Conservation (phyloP, 2,888 invertebrate genomes). For the Uloborus plumipes region DNA sequence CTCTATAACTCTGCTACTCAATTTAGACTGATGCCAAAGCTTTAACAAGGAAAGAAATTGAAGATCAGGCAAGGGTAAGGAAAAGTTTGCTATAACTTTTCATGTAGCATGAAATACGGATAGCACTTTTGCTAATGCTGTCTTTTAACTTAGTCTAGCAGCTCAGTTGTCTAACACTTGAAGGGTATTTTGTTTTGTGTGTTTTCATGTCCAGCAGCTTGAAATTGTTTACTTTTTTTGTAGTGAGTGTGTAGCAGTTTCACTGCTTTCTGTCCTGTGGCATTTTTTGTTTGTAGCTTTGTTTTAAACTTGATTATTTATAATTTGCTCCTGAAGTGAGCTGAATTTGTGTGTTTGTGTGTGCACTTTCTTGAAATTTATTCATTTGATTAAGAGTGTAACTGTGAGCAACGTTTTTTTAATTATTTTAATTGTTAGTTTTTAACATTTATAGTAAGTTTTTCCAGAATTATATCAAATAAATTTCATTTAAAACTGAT, state of each 20-base stretch:
- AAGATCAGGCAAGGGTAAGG: slow-evolving; percentile 72
- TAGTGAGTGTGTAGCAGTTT: neutral
- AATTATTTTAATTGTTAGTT: no score
- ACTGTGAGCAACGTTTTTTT: no score
- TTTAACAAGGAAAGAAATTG: slow-evolving; percentile 71
- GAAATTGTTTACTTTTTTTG: neutral
- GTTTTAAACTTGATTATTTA: no score
- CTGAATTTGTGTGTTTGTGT: neutral
- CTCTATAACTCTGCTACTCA: slow-evolving; percentile 28
- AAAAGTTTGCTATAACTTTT: neutral
- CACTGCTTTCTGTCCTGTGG: no score
- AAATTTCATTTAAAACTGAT: no score
- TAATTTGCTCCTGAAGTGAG: no score
- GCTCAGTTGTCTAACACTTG: neutral
- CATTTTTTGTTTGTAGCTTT: no score
- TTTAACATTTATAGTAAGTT: no score
- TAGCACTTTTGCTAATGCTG: neutral
- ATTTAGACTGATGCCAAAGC: slow-evolving; percentile 71
- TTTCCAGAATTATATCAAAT: no score
- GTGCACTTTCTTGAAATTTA: no score
- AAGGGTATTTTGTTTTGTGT: neutral
- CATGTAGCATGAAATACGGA: slow-evolving; percentile 1
- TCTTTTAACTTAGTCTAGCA: neutral
- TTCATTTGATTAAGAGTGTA: neutral
- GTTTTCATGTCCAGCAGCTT: neutral